Base-by-base conservation (phyloP, 2,888 invertebrate genomes). In the Caenorhabditis sp. region DNA sequence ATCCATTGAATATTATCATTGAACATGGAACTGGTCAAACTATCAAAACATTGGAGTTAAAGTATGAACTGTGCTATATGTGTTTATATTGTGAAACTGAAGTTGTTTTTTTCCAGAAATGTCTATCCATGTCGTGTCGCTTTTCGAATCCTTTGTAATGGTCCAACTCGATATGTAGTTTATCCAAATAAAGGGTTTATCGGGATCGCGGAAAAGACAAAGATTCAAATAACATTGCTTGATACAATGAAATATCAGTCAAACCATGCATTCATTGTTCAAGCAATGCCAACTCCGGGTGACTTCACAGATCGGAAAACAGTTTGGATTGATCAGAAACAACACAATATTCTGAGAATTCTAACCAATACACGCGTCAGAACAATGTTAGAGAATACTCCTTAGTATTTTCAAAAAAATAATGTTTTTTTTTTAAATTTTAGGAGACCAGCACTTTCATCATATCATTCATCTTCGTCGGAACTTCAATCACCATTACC, bases 201-300 rank as follows among this genome's bases (percentile, higher is more conserved):
- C 54, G 59, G 63, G 43, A 68, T 62, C 21, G 68, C 64, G 4
- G 72, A 72, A 50, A 72, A 72, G 36, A 17, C 36, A 14, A 60
- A 54, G 26, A 54, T 72, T 7, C 26, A 52, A 36, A 72, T 72
- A 1, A 50, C 65, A 12, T n/a, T 72, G 31, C 57, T 72, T 17
- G 68, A 72, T 5, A 64, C 64, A 1, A 62, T 49, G 26, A 68
- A 67, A 31, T 72, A 72, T 52, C 67, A 72, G 53, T 65, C 72
- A 38, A 72, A 67, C 25, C 67, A 72, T 53, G 60, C 65, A 38
- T 72, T 72, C 27, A 49, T 72, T 12, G 65, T 72, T 20, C 72
- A 72, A 62, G 67, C 65, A n/a, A 77, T 70, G 63, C 73, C 77
- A 25, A 65, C 72, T 57, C 66, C 70, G n/a, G 64, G 76, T 23